A percentile compares a stretch with the other conserved stretches of the same genome.
phyloP scores from a whole-genome alignment of 2,797 vertebrate genomes.

The Basileuterus tristriatus region DNA sequence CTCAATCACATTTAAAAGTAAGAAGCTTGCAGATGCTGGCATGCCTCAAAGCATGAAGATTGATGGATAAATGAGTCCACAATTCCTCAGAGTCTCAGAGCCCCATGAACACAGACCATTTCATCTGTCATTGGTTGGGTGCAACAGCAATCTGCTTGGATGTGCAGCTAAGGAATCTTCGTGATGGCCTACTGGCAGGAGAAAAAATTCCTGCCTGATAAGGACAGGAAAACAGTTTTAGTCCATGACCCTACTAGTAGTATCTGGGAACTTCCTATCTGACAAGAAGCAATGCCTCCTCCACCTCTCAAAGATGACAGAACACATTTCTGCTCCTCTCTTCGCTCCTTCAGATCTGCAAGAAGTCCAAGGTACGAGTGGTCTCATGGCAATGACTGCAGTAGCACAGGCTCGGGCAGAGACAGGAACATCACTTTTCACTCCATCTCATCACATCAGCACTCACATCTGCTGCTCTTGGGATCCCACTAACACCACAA shows the following conservation, averaged over 20 bases:
- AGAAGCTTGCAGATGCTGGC: background rate
- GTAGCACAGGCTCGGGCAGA: background rate
- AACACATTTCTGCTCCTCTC: background rate
- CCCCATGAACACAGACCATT: background rate
- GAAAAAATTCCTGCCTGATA: background rate
- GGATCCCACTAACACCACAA: background rate
- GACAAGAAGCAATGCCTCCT: background rate
- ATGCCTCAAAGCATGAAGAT: slow-evolving; percentile 2
- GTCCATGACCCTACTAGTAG: background rate
- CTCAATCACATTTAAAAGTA: background rate
- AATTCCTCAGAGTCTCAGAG: background rate
- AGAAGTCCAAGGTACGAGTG: background rate
- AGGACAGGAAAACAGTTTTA: background rate
- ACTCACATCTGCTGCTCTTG: background rate
- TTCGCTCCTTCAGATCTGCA: background rate
- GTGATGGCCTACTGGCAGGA: background rate
- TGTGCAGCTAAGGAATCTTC: background rate
- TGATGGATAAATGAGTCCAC: background rate
- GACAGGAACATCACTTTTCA: background rate
- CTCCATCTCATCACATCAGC: background rate
- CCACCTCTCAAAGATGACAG: background rate
- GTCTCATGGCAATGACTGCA: background rate
- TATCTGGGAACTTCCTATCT: background rate
- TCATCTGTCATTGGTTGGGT: background rate
- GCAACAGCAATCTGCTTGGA: background rate